These are phyloP conservation scores for Conus betulinus DNA, from an alignment of 1,140 invertebrate species.

Conservation along the genomic window DNA sequence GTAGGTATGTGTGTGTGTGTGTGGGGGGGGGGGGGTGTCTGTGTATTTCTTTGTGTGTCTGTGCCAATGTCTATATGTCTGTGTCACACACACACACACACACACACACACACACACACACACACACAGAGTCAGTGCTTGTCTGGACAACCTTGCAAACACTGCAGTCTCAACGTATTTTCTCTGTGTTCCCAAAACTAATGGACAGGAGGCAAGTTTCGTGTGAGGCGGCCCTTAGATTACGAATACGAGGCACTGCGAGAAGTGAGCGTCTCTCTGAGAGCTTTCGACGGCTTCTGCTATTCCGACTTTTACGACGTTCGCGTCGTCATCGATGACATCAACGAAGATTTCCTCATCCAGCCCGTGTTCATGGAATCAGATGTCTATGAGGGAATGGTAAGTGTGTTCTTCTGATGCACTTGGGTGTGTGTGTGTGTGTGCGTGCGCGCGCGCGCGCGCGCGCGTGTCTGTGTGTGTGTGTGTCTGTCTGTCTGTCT, in stretches of 20 bases:
- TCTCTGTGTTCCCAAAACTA: background rate
- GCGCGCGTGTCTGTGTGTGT: no score
- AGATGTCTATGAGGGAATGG: background rate
- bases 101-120: no score
- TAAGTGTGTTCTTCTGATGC: background rate
- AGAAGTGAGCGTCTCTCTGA: background rate
- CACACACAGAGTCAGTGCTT: no score
- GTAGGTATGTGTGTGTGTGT: no score
- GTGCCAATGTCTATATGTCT: no score
- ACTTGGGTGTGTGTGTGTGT: background rate
- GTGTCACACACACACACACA: no score
- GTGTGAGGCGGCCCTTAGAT: background rate
- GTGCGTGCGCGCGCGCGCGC: no score
- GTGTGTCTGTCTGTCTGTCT: no score
- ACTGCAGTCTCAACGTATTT: background rate
- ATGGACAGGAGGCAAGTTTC: background rate
- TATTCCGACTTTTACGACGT: background rate
- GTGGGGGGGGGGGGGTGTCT: no score
- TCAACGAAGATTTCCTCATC: slow-evolving; percentile 5
- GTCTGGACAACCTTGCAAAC: no score
- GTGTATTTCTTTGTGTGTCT: no score
- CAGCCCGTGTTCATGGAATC: background rate
- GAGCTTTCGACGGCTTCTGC: slow-evolving; percentile 19
- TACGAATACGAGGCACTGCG: background rate
- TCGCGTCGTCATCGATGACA: background rate